These are phyloP conservation scores for Plebejus anna DNA, from an alignment of 2,888 invertebrate genomes.

Conservation along the genomic window DNA sequence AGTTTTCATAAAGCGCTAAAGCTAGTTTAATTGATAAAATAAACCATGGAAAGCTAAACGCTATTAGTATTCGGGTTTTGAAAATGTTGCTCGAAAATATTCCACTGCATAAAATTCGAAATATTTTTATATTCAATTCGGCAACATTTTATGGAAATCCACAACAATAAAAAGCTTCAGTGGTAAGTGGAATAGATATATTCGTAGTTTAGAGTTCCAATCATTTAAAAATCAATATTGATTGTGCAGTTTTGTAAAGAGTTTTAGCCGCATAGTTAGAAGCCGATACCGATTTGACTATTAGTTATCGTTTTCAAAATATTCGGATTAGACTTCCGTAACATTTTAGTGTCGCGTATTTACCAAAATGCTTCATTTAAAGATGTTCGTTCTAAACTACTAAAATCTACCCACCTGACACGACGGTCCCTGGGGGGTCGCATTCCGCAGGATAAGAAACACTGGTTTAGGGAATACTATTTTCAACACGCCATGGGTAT, in stretches of 20 bases:
- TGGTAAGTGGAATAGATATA: conserved; percentile 13
- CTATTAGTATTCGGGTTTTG: conserved; percentile 16
- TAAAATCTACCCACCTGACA: too few relatives aligned
- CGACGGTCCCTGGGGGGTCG: too few relatives aligned
- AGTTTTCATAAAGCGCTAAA: conserved; percentile 20
- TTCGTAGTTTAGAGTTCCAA: not conserved
- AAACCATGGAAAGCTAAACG: conserved; percentile 26
- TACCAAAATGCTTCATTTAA: too few relatives aligned
- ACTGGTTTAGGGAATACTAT: too few relatives aligned
- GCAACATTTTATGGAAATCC: conserved; percentile 23
- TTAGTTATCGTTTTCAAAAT: not conserved
- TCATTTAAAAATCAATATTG: conserved; percentile 18
- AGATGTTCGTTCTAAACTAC: too few relatives aligned
- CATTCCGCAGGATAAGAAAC: too few relatives aligned
- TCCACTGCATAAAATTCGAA: conserved; percentile 5
- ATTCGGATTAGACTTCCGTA: too few relatives aligned
- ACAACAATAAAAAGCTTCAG: conserved; percentile 1
- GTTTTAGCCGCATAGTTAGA: not conserved
- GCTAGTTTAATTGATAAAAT: conserved; percentile 26
- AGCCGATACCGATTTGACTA: not conserved
- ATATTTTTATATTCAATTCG: conserved; percentile 21
- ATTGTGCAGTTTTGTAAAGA: not conserved
- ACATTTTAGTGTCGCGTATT: too few relatives aligned
- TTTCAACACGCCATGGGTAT: too few relatives aligned
- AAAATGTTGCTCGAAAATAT: conserved; percentile 24